Conservation (phyloP, 2,888 invertebrate species). For the Spisula subtruncata region DNA sequence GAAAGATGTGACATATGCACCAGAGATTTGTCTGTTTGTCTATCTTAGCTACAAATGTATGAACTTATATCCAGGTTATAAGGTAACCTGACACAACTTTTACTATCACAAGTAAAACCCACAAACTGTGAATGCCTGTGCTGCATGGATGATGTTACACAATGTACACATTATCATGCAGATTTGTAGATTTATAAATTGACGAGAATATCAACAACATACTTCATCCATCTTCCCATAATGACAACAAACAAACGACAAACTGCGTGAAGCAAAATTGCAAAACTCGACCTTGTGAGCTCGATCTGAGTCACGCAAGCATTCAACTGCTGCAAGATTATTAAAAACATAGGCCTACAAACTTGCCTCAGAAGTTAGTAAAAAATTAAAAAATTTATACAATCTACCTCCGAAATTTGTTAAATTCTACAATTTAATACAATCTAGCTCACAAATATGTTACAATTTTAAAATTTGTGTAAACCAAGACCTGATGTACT, state of each 20-base stretch:
- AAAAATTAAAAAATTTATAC: background rate
- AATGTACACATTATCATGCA: conserved; percentile 25
- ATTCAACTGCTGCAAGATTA: background rate
- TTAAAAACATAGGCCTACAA: no score
- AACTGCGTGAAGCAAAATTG: background rate
- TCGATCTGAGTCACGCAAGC: background rate
- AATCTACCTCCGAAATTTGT: background rate
- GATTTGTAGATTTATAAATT: conserved; percentile 23
- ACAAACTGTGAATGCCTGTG: background rate
- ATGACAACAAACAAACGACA: background rate
- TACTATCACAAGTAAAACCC: background rate
- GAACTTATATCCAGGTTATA: background rate
- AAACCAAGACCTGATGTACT: no score
- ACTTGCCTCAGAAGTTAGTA: no score
- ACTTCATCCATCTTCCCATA: conserved; percentile 4
- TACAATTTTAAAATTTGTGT: no score
- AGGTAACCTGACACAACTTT: background rate
- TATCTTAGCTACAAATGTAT: conserved; percentile 4
- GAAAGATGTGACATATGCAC: background rate
- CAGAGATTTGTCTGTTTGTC: background rate
- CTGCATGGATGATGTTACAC: conserved; percentile 13
- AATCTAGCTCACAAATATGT: no score
- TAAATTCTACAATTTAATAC: no score
- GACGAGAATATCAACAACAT: conserved; percentile 4
- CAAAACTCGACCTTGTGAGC: background rate